Percentiles rank a stretch among this genome's conserved stretches.
These are phyloP conservation scores for Vimba vimba DNA, from an alignment of 2,113 vertebrate species.

Conservation along the genomic window DNA sequence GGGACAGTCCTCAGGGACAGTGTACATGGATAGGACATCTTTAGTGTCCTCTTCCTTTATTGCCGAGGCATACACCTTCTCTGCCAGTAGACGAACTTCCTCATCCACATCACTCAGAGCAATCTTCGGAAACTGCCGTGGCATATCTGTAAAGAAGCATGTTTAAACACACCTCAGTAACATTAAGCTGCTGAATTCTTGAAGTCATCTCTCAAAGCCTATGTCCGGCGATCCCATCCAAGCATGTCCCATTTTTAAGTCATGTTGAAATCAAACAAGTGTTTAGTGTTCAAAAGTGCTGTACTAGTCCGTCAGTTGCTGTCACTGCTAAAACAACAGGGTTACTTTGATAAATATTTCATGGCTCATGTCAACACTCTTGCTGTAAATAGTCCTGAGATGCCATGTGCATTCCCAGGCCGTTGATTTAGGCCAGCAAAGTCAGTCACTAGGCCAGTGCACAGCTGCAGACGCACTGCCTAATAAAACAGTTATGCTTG, in stretches of 20 bases:
- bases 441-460: constrained; percentile 35
- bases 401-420: background rate
- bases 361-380: constrained; percentile 17
- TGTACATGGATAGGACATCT: constrained; percentile 88
- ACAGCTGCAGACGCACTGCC: constrained; percentile 12
- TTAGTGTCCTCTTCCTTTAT: constrained; percentile 91
- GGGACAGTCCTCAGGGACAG: constrained; percentile 92
- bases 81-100: constrained; percentile 86
- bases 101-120: constrained; percentile 88
- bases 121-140: constrained; percentile 87
- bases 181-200: background rate
- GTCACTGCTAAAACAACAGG: constrained; percentile 16
- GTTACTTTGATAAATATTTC: constrained; percentile 13
- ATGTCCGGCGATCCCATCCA: background rate
- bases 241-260: background rate
- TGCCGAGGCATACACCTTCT: constrained; percentile 92
- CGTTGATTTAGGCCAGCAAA: constrained; percentile 26
- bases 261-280: background rate
- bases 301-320: background rate
- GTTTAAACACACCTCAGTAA: background rate
- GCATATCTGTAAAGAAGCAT: constrained; percentile 77
- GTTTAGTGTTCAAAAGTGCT: background rate
- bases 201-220: background rate
- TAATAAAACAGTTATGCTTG: constrained; percentile 23
- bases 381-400: constrained; percentile 44